Percentiles rank a stretch among this genome's conserved stretches.
Conservation (phyloP, 2,113 vertebrate species). For the Rhinoptilus africanus region DNA sequence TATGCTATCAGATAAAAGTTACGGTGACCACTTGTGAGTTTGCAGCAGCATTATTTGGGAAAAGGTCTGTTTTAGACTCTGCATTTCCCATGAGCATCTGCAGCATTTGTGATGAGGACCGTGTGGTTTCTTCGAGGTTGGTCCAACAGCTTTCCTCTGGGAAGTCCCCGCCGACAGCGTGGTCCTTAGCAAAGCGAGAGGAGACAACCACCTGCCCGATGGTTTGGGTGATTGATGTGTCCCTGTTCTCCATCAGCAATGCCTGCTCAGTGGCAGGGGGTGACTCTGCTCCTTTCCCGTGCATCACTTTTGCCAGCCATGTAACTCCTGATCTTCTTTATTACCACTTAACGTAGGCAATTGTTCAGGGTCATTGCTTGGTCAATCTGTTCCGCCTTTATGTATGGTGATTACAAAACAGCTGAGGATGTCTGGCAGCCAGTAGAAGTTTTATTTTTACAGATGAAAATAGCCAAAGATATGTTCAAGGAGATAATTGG, state of each 20-base stretch:
- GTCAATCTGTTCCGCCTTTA: not conserved
- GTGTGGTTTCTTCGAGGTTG: rapidly evolving
- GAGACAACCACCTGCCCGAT: not conserved
- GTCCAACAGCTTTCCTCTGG: not conserved
- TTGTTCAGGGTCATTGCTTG: not conserved
- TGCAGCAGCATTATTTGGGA: not conserved
- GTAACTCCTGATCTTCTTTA: not conserved
- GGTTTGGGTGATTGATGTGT: not conserved
- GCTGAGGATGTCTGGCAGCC: not conserved
- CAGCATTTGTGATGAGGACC: not conserved
- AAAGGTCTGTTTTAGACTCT: not conserved
- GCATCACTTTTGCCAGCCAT: not conserved
- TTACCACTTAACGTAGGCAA: not conserved
- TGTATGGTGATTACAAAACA: not conserved
- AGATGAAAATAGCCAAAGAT: slow-evolving; percentile 1
- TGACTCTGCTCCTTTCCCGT: not conserved
- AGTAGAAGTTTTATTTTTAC: not conserved
- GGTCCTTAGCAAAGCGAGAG: not conserved
- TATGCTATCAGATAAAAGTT: not conserved
- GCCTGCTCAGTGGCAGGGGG: not conserved
- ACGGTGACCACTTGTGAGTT: rapidly evolving
- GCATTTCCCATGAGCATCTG: not conserved
- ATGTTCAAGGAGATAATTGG: not conserved
- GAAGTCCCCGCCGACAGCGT: rapidly evolving
- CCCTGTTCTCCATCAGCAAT: not conserved